Evolutionary conservation across 2,113 vertebrate species (phyloP), one percentile per base, ranked within the genome.

Genomic region (Pimephales promelas): DNA sequence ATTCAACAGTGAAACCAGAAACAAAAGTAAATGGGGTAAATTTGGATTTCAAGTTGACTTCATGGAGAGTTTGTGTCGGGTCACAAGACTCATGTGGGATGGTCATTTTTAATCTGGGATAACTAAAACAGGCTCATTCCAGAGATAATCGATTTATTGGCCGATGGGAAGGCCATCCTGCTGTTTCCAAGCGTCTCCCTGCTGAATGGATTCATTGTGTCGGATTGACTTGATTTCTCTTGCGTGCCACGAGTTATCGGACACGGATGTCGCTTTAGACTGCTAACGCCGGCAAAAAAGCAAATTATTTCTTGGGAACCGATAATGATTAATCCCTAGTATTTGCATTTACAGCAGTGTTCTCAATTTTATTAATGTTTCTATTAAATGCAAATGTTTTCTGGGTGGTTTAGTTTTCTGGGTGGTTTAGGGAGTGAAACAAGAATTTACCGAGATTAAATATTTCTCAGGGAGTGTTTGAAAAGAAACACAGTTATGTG

Each of bases 61-160:
- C 2, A 24, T 26, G 13, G 6, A 68, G 28, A n/a, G 57, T 43
- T 74, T 83, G 66, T 83, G 74, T 66, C 16, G 14, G 59, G 14
- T 22, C 31, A 10, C 24, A 45, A 40, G 31, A 57, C 81, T 36
- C 14, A 1, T 3, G 71, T 74, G 22, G 26, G 47, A 34, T 56
- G 31, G 54, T 83, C n/a, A 18, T 61, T 77, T 75, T 81, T 85
- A n/a, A 79, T 4, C 13, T 61, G 20, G 40, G 62, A 54, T 68
- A 71, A 64, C 62, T 22, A 40, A 28, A 77, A 73, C 28, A 24
- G 64, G n/a, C 34, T 79, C 34, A 20, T 79, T 79, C 82, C 85
- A 83, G 70, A 24, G 22, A 11, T 68, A 80, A 84, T 87, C 64
- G 36, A 66, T 68, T 76, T 77, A 34, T 52, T 24, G 47, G 36